Base-by-base conservation (phyloP, 2,113 vertebrate species). In the Amphilophus citrinellus region DNA sequence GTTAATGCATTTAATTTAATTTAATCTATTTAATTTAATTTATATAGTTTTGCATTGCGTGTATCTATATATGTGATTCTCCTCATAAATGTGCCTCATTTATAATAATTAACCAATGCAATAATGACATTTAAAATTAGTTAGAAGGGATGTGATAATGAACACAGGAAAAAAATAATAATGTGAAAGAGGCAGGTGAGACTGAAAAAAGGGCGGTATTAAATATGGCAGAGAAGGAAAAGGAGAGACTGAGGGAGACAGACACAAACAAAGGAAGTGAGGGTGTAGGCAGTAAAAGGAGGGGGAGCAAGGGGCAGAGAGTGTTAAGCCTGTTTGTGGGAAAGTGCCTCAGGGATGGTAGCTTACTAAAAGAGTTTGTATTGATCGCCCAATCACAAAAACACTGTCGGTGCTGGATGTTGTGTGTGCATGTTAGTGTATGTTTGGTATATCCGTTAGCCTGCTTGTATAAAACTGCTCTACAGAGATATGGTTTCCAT, bases 321-420 rank as follows among this genome's bases (percentile, higher is more conserved):
- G 87, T 84, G 88, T 82, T 87, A 92, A 95, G 91, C 84, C 91
- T 93, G 86, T 93, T 91, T 91, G 90, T 91, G 91, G 90, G 92
- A 95, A 96, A 94, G 58, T 77, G 90, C 93, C 93, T 93, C 82
- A 83, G 93, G 95, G 91, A 79, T 86, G 84, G 87, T 78, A 78
- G 87, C 85, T 68, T 71, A 71, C 87, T 89, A 90, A 91, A 78
- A 84, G 87, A 91, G 71, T 89, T 91, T 63, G n/a, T 95, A 95
- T 94, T 88, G 93, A 95, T 94, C 89, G 80, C 84, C 68, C 75
- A 79, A 87, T 94, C 85, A 79, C 84, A 65, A 75, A 90, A 87
- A 81, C 80, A 78, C 73, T 56, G 61, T 85, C 73, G 35, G 76
- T 80, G 80, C 89, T 57, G 82, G 88, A 82, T 88, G 83, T 78